Base-by-base conservation (phyloP, 2,888 invertebrate species). In the Pinctada fucata region DNA sequence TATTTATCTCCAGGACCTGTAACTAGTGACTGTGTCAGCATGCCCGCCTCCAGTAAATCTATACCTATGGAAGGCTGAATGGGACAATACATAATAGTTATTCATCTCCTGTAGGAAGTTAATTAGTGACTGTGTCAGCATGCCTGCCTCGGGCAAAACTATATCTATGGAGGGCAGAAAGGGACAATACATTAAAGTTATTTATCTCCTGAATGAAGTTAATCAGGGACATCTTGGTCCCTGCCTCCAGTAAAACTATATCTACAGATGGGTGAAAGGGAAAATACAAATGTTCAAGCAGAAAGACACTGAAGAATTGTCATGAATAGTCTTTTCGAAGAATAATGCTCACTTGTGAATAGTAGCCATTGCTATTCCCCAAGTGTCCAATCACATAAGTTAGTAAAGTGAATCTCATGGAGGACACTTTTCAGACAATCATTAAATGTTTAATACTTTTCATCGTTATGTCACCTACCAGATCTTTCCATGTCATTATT, bases 181-280 rank as follows among this genome's bases (percentile, higher is more conserved):
- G 68, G 75, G 65, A 75, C 70, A 77, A 73, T 65, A 77, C 50
- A 49, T 68, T 63, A 63, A 45, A 31, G 31, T 31, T 31, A 31
- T 31, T 31, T 31, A 31, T 31, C 31, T 31, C 31, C 31, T 31
- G 31, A 31, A 31, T 31, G 31, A 31, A 31, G 31, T 31, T 83
- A 4, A 91, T 85, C 71, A 93, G 84, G 2, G 92, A 88, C 45
- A 92, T 93, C 66, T 93, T 84, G 1, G 90, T 87, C 2, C 92
- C 92, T 52, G 90, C 88, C 50, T 93, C 92, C 49, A 88, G 86
- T 51, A 93, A 83, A n/a, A 82, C 83, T n/a, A 93, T 84, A 16
- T 91, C 89, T 49, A 93, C 87, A 16, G 89, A 84, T 63, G 89
- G 85, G 91, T 92, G 83, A 10, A 88, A 86, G 68, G 75, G 65